Evolutionary conservation across 2,797 vertebrate genomes (phyloP).

Genomic region (Siniperca scherzeri): DNA sequence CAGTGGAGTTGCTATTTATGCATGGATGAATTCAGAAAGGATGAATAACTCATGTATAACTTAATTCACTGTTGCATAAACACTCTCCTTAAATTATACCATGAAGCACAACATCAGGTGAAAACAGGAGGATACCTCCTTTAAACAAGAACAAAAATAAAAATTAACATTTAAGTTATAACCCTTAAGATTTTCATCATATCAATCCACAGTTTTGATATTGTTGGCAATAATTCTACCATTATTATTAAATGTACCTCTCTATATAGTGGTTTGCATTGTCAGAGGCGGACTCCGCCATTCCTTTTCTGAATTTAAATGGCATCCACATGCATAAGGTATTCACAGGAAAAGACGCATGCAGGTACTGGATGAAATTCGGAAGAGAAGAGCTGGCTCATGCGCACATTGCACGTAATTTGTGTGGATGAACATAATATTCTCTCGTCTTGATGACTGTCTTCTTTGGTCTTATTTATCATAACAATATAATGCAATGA

Average conservation of each 20-base stretch:
- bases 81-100: background rate
- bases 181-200: background rate
- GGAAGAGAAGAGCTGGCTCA: background rate
- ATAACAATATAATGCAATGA: background rate
- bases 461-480: background rate
- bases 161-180: background rate
- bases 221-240: background rate
- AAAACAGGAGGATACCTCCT: background rate
- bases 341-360: constrained; percentile 8
- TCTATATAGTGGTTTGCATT: background rate
- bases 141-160: background rate
- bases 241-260: background rate
- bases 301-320: background rate
- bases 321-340: constrained; percentile 1
- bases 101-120: background rate
- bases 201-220: background rate
- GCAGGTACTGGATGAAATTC: background rate
- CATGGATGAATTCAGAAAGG: background rate
- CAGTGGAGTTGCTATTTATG: background rate
- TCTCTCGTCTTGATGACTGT: background rate
- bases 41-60: background rate
- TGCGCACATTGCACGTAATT: background rate
- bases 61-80: background rate
- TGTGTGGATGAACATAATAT: background rate
- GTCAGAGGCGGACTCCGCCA: background rate